A percentile compares a stretch with the other conserved stretches of the same genome.
phyloP scores from a whole-genome alignment of 2,113 vertebrate genomes.

The Hypocryptadius cinnamomeus region DNA sequence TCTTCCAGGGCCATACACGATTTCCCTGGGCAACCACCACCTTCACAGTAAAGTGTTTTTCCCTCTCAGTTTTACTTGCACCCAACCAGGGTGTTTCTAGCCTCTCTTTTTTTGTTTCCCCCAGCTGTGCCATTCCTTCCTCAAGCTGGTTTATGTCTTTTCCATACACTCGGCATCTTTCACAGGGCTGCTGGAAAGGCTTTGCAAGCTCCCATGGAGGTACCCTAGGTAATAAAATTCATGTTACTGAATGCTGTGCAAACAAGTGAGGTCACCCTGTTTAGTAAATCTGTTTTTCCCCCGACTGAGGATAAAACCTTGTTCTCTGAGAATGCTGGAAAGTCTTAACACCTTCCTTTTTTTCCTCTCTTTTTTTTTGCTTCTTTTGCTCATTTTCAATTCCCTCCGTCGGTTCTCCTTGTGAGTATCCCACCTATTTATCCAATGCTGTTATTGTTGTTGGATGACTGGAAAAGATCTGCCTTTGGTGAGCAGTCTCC shows the following conservation, averaged over 20 bases:
- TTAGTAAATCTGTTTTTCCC: constrained; percentile 66
- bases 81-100: background rate
- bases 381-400: background rate
- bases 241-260: constrained; percentile 60
- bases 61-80: background rate
- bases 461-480: background rate
- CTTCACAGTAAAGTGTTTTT: background rate
- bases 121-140: constrained; percentile 32
- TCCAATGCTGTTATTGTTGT: constrained; percentile 17
- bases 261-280: constrained; percentile 69
- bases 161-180: constrained; percentile 28
- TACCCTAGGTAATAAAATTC: constrained; percentile 59
- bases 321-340: constrained; percentile 58
- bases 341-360: constrained; percentile 40
- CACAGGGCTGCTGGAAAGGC: constrained; percentile 47
- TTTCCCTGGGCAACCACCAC: background rate
- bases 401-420: background rate
- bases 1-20: background rate
- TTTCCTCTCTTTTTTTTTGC: background rate
- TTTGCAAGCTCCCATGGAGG: constrained; percentile 61
- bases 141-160: constrained; percentile 53
- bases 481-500: background rate
- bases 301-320: constrained; percentile 46
- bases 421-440: constrained; percentile 10
- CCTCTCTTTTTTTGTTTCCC: background rate